These are phyloP conservation scores for Odocoileus hemionus DNA, from an alignment of 2,113 vertebrate genomes.

Conservation along the genomic window DNA sequence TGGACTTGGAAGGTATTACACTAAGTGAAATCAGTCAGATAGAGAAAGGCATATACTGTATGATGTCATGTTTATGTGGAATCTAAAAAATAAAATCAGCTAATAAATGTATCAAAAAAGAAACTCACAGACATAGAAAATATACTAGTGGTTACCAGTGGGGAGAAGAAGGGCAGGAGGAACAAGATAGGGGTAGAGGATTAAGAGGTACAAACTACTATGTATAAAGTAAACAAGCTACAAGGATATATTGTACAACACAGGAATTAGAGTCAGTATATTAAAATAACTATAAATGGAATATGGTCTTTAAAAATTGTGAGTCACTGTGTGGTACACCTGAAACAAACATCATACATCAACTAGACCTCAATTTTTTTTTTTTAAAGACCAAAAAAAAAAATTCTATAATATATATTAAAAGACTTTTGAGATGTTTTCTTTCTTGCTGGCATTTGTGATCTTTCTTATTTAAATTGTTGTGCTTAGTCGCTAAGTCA, in stretches of 20 bases:
- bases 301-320: background rate
- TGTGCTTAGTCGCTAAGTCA: background rate
- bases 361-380: background rate
- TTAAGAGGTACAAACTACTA: background rate
- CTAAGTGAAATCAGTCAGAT: background rate
- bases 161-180: background rate
- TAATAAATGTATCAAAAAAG: background rate
- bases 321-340: background rate
- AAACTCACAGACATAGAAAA: background rate
- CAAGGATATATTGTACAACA: background rate
- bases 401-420: background rate
- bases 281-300: background rate
- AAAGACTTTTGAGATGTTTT: background rate
- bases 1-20: background rate
- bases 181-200: background rate
- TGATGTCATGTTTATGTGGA: background rate
- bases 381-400: background rate
- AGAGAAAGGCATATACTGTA: background rate
- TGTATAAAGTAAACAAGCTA: background rate
- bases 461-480: conserved; percentile 10
- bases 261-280: background rate
- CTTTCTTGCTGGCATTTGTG: background rate
- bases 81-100: background rate
- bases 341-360: background rate
- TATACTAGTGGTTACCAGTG: background rate